Evolutionary conservation across 2,888 invertebrate species (phyloP).

Genomic region (Conops quadrifasciatus): DNA sequence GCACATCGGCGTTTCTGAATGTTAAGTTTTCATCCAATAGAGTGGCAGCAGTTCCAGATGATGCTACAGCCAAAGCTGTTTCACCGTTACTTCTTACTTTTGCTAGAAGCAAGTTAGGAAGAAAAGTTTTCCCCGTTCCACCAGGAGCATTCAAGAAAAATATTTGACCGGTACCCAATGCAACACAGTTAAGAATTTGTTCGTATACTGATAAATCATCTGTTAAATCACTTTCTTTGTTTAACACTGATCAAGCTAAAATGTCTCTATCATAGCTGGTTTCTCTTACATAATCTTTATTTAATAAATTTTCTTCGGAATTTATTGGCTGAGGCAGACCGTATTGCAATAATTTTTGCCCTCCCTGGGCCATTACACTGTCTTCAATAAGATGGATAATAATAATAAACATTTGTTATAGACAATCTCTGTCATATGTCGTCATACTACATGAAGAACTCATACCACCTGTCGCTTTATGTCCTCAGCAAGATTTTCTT

Average conservation of each 20-base stretch:
- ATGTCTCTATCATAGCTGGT: conserved; percentile 3
- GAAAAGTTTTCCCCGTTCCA: conserved; percentile 28
- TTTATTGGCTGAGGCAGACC: background rate
- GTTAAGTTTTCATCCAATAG: background rate
- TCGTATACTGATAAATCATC: background rate
- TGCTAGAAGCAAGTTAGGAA: background rate
- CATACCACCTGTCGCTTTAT: conserved; percentile 9
- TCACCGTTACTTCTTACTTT: background rate
- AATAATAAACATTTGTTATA: conserved; percentile 6
- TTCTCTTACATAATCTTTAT: conserved; percentile 4
- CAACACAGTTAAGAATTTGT: background rate
- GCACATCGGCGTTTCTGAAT: conserved; percentile 5
- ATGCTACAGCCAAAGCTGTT: background rate
- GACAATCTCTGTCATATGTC: background rate
- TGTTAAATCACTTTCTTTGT: background rate
- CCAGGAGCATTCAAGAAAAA: conserved; percentile 34
- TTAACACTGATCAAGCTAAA: conserved; percentile 4
- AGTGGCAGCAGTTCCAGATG: conserved; percentile 3
- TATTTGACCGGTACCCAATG: too few species aligned
- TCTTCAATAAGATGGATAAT: conserved; percentile 6
- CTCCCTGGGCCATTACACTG: background rate
- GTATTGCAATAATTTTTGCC: conserved; percentile 4
- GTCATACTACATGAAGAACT: background rate
- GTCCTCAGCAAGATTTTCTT: conserved; percentile 31
- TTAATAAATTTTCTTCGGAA: background rate